Evolutionary conservation across 2,113 vertebrate species (phyloP), one percentile per base, ranked within the genome.

Genomic region (Ploceus nigricollis): DNA sequence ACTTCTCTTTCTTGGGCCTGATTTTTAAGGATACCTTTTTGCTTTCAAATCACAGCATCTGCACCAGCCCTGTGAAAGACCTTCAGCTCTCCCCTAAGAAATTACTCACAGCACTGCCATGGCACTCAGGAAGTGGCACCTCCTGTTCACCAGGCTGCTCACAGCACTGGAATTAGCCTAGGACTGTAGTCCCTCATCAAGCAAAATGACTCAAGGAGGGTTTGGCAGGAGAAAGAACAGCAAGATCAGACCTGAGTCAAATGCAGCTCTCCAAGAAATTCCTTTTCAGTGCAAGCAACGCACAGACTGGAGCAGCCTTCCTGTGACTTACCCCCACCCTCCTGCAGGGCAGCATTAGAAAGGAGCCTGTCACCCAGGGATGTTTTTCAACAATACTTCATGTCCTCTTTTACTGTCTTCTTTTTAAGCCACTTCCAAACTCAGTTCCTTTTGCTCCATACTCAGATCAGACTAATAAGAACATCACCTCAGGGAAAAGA

Each of bases 401-500:
- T 31, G 76, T 91, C 92, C 44, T 89, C 82, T 82, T 95, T 90
- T 68, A 47, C 77, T 80, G 57, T 94, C 89, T 87, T 79, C 77
- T 90, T 82, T 94, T 89, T 75, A 93, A 95, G 91, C 90, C 50
- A 77, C 81, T 97, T 95, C 94, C 73, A 96, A 94, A 93, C 79
- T 91, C 40, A 3, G 44, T 57, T 94, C 69, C 61, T 50, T 93
- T 65, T 92, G 92, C 97, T 97, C 94, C 87, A 50, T 92, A 82
- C 85, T 94, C 64, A 22, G 94, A 96, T 96, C 96, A 87, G 85
- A 91, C 94, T 93, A 97, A 97, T 98, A 98, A 96, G 97, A 98
- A 98, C 93, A 97, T 96, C 97, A 98, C 97, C 97, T 97, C 97
- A 96, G 97, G 97, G 97, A 95, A 97, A 97, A 97, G 93, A 90